Percentiles rank a stretch among this genome's conserved stretches.
Evolutionary conservation across 64 coral and sea anemone species (phyloP).

Genomic region (Exaiptasia diaphana): DNA sequence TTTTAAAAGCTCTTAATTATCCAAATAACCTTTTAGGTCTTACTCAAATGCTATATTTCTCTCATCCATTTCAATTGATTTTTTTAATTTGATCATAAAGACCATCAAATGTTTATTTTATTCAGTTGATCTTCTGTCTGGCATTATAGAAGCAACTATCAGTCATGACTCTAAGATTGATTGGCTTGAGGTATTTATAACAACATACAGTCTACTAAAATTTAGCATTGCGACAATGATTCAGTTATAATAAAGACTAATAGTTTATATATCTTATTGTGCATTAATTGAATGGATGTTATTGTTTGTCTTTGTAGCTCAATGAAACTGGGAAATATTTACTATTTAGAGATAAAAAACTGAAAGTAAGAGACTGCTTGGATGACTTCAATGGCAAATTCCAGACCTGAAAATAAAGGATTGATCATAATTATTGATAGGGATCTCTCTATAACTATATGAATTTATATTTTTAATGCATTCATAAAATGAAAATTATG

Average conservation of each 20-base stretch:
- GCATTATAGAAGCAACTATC: constrained; percentile 85
- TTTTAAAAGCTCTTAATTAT: too few species aligned
- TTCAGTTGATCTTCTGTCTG: constrained; percentile 83
- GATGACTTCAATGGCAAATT: background rate
- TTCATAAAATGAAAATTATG: too few species aligned
- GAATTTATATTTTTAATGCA: background rate
- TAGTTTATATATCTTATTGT: too few species aligned
- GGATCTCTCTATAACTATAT: background rate
- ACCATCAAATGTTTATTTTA: constrained; percentile 30
- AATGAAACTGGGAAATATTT: constrained; percentile 94
- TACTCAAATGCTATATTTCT: too few species aligned
- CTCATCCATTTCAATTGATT: too few species aligned
- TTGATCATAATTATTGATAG: background rate
- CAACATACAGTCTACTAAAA: too few species aligned
- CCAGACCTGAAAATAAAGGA: background rate
- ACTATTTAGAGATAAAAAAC: constrained; percentile 93
- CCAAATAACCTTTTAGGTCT: too few species aligned
- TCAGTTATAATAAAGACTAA: background rate
- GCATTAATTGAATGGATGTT: background rate
- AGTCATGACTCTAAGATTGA: constrained; percentile 99
- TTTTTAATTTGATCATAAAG: too few species aligned
- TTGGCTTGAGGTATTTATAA: constrained; percentile 85
- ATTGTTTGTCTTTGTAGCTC: constrained; percentile 62
- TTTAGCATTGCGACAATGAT: background rate
- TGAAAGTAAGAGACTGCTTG: constrained; percentile 40